Evolutionary conservation across 2,113 vertebrate species (phyloP), one percentile per base, ranked within the genome.

Genomic region (Excalfactoria chinensis): DNA sequence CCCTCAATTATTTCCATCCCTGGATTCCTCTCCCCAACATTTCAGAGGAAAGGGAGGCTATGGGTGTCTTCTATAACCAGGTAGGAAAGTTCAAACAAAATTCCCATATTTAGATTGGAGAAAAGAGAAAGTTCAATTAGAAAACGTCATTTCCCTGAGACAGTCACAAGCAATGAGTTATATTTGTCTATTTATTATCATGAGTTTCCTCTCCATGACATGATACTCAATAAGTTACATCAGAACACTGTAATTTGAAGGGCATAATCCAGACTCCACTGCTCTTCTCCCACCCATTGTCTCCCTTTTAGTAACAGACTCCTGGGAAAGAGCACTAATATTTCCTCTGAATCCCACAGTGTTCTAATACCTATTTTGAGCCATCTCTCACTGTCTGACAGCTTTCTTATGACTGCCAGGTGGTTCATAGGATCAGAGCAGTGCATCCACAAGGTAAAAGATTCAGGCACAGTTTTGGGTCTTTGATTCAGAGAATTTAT

Each of bases 171-270:
- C 55, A 91, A 75, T 26, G 11, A 37, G 35, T 88, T 95, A 67
- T 95, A 84, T 93, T 91, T 95, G 63, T 79, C 63, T 73, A 43
- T 95, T 76, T 90, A 95, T 46, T 13, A 0, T 93, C 74, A 91
- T 58, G 92, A 68, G 11, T 84, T 95, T 93, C 90, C 72, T 11
- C 18, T 58, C 43, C 93, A 34, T 5, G 46, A 73, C 91, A 82
- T 32, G 95, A 88, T 92, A 64, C 92, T 85, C 89, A 73, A 79
- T 35, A 81, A 86, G 77, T 93, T 89, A 79, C 48, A 70, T 76
- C 72, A 94, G 86, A 95, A 88, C 62, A 66, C 82, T 92, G 19
- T 90, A 93, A 95, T 96, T 95, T 94, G 85, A 90, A 90, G 49
- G 79, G 19, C 59, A 73, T 90, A 21, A 21, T 94, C 59, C 86